Conservation (phyloP, 2,888 invertebrate species). For the Protodeltote pygarga region DNA sequence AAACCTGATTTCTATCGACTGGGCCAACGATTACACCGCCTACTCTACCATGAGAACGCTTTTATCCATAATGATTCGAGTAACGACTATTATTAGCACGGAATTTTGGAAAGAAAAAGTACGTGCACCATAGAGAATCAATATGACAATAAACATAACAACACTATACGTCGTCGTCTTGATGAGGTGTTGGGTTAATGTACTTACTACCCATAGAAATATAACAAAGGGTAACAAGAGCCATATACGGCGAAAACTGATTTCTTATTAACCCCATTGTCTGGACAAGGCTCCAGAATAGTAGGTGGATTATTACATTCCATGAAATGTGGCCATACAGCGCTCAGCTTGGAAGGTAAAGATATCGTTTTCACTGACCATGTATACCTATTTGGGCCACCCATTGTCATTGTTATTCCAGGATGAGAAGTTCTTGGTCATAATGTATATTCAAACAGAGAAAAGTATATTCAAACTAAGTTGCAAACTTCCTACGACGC, state of each 20-base stretch:
- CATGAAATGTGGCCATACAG: conserved; percentile 58
- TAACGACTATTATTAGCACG: conserved; percentile 46
- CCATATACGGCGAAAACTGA: conserved; percentile 44
- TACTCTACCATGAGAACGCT: conserved; percentile 58
- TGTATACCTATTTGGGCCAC: conserved; percentile 63
- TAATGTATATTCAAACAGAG: conserved; percentile 60
- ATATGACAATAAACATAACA: conserved; percentile 17
- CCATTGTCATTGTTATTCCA: conserved; percentile 73
- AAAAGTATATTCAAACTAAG: no score
- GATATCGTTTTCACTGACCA: conserved; percentile 66
- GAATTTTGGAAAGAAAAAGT: conserved; percentile 33
- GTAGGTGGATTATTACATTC: conserved; percentile 54
- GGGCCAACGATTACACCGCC: conserved; percentile 73
- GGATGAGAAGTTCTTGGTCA: conserved; percentile 63
- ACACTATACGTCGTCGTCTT: conserved; percentile 12
- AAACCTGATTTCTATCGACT: conserved; percentile 86
- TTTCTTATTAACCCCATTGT: conserved; percentile 52
- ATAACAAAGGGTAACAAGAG: conserved; percentile 51
- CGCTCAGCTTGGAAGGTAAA: conserved; percentile 56
- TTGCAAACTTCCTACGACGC: no score
- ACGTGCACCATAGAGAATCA: conserved; percentile 21
- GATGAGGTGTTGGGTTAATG: conserved; percentile 27
- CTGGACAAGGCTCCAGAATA: conserved; percentile 45
- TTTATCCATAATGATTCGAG: conserved; percentile 51
- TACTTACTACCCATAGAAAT: conserved; percentile 31